Evolutionary conservation across 2,797 vertebrate species (phyloP).

Genomic region (Ptychadena robeensis): DNA sequence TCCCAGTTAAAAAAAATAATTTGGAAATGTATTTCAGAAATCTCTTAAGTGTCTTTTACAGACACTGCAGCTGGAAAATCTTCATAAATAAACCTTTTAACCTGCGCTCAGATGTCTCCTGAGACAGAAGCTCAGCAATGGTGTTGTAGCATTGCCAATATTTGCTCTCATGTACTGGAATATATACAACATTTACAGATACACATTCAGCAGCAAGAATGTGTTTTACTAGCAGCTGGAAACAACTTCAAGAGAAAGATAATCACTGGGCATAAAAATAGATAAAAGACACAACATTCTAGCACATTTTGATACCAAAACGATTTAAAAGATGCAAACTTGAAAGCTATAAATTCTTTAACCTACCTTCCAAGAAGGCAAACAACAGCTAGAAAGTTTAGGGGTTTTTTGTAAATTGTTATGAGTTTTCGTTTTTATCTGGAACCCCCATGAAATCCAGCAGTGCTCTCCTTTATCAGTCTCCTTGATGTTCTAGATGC

Average conservation of each 20-base stretch:
- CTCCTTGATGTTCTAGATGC: not conserved
- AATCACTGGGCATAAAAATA: conserved; percentile 32
- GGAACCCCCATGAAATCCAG: too few relatives aligned
- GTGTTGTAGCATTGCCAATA: conserved; percentile 32
- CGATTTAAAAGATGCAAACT: not conserved
- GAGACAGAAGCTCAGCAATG: conserved; percentile 35
- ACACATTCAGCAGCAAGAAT: conserved; percentile 35
- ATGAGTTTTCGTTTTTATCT: too few relatives aligned
- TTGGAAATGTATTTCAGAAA: not conserved
- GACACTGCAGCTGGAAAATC: conserved; percentile 20
- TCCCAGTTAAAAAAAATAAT: too few relatives aligned
- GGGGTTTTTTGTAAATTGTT: not conserved
- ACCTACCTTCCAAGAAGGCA: not conserved
- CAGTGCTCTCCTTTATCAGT: too few relatives aligned
- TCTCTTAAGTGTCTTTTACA: conserved; percentile 9
- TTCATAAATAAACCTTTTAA: conserved; percentile 38
- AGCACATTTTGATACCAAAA: not conserved
- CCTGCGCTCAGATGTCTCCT: conserved; percentile 14
- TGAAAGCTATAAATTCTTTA: not conserved
- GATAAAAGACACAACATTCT: conserved; percentile 16
- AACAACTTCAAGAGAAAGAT: conserved; percentile 45
- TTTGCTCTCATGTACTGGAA: conserved; percentile 19
- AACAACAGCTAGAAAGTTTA: not conserved
- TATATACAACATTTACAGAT: conserved; percentile 26
- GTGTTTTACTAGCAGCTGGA: conserved; percentile 55